Evolutionary conservation across 2,113 vertebrate species (phyloP), one percentile per base, ranked within the genome.

Genomic region (Rhinopomastus cyanomelas): DNA sequence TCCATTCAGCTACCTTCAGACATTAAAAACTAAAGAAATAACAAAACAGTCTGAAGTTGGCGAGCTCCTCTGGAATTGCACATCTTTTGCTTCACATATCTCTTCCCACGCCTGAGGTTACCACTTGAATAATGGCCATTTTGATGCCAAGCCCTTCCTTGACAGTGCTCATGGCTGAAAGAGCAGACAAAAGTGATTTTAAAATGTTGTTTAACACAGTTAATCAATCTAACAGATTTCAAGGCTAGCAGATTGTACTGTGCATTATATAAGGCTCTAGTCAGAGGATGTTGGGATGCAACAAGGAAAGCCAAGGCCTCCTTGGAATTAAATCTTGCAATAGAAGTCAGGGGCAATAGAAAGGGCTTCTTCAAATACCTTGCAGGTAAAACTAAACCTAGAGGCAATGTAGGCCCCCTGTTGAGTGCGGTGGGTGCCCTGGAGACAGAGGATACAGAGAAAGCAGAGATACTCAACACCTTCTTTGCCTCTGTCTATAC

Each of bases 71-170:
- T 53, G 25, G 37, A 94, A 69, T 87, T 49, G 65, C 77, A 25
- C 32, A 55, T 64, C 30, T 76, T 88, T 75, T 44, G 53, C 44
- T 88, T 98, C 96, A 98, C 97, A 85, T 98, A 97, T 5, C 98
- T 98, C 96, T 98, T 98, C 98, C 98, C 98, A 95, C 98, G 97
- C 98, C 98, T 98, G 94, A 98, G 86, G 73, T 97, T 97, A 76
- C 98, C 97, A 57, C 98, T 98, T 95, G 98, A 98, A 97, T 98
- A 98, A 95, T 96, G 96, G 89, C 98, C 97, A 52, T 98, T 96
- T 98, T 98, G 85, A 98, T 98, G 86, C 97, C 98, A 78, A 98
- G 37, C 79, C 98, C 97, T 97, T 98, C 98, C 97, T 98, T 99
- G 94, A 98, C 37, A 97, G 81, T 97, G 98, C 86, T 98, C 97